Evolutionary conservation across 2,797 vertebrate genomes (phyloP).

Genomic region (Bufotes viridis): DNA sequence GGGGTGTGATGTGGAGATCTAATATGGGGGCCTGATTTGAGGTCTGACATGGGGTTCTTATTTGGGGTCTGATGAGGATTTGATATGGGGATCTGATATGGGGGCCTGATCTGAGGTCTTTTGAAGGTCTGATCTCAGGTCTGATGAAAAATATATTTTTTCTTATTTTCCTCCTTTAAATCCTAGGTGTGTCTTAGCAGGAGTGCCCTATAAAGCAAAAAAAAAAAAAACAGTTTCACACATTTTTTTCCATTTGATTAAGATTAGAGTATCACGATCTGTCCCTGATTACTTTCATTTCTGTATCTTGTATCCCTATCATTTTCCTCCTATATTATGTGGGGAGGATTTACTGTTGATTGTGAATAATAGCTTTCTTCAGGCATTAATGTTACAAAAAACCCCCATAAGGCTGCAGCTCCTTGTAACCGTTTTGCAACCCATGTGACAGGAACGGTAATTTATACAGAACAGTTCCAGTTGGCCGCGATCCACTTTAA

Average conservation of each 20-base stretch:
- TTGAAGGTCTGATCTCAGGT: too few species aligned
- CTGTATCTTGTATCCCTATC: not conserved
- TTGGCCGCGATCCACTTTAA: conserved; percentile 36
- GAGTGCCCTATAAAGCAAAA: too few species aligned
- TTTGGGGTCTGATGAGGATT: too few species aligned
- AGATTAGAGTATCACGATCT: not conserved
- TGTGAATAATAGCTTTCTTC: not conserved
- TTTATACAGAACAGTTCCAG: conserved; percentile 41
- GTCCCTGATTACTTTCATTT: not conserved
- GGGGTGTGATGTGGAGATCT: too few species aligned
- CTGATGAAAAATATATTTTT: too few species aligned
- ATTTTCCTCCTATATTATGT: not conserved
- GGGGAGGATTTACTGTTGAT: not conserved
- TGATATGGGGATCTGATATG: too few species aligned
- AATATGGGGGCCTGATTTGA: too few species aligned
- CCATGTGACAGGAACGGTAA: conserved; percentile 26
- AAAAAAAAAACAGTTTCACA: too few species aligned
- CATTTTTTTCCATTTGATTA: not conserved
- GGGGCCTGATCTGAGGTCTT: too few species aligned
- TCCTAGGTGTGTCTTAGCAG: too few species aligned
- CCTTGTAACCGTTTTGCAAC: conserved; percentile 39
- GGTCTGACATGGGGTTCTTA: too few species aligned
- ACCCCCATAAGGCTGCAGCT: not conserved
- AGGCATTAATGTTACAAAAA: not conserved
- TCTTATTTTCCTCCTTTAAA: too few species aligned